Conservation (phyloP, 2,888 invertebrate genomes). For the Phalera bucephala region DNA sequence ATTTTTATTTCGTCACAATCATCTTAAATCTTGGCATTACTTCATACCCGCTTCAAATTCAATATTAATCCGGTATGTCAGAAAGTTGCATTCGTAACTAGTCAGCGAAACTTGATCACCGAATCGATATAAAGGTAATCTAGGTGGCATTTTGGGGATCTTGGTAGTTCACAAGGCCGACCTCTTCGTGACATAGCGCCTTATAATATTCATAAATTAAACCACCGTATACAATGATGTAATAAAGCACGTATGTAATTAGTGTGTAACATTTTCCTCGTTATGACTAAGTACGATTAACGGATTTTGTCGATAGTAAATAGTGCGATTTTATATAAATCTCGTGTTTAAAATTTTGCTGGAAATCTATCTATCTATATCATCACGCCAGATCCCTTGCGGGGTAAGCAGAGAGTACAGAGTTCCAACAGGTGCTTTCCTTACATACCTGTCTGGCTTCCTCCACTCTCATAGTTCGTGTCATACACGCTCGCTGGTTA, state of each 20-base stretch:
- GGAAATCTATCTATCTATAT: too few species aligned
- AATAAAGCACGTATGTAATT: slow-evolving; percentile 8
- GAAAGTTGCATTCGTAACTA: slow-evolving; percentile 9
- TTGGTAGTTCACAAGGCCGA: slow-evolving; percentile 24
- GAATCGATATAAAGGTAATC: slow-evolving; percentile 14
- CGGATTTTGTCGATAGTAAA: too few species aligned
- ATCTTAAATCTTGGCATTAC: too few species aligned
- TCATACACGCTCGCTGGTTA: too few species aligned
- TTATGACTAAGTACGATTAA: slow-evolving; percentile 3
- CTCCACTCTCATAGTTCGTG: too few species aligned
- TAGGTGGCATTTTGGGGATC: slow-evolving; percentile 11
- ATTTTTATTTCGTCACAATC: too few species aligned
- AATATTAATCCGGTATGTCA: background rate
- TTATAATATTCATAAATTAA: slow-evolving; percentile 29
- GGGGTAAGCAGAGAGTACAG: too few species aligned
- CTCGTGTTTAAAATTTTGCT: too few species aligned
- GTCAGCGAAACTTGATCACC: slow-evolving; percentile 11
- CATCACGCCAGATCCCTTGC: too few species aligned
- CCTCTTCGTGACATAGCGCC: slow-evolving; percentile 18
- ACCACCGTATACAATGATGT: slow-evolving; percentile 10
- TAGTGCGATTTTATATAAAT: too few species aligned
- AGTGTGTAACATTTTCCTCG: slow-evolving; percentile 17
- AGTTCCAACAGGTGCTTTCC: too few species aligned
- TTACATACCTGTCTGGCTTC: too few species aligned
- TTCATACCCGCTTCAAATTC: background rate